phyloP scores from a whole-genome alignment of 2,113 vertebrate species.

The Odontophorus gujanensis region DNA sequence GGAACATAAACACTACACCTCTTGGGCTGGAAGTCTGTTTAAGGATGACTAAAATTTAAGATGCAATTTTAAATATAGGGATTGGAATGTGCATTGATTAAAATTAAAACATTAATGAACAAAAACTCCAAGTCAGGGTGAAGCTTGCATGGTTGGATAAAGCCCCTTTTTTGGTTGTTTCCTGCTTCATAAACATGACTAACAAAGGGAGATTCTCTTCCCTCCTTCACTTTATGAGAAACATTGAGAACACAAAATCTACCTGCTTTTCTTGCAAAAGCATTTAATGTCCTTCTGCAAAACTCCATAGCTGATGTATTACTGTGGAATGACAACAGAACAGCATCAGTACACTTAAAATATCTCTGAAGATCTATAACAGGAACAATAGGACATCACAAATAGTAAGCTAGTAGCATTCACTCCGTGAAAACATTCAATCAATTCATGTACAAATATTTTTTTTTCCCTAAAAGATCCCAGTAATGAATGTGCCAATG shows the following conservation, averaged over 20 bases:
- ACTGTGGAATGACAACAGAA: neutral
- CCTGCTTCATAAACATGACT: neutral
- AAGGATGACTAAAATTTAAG: neutral
- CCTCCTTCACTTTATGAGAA: neutral
- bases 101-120: neutral
- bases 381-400: neutral
- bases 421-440: neutral
- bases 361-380: neutral
- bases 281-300: constrained; percentile 16
- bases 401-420: neutral
- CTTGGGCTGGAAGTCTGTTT: neutral
- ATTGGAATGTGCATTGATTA: neutral
- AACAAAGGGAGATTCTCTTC: neutral
- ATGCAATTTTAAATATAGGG: neutral
- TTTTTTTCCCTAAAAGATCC: neutral
- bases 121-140: neutral
- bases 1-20: accelerated
- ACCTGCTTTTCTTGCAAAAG: constrained; percentile 34
- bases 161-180: neutral
- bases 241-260: constrained; percentile 49
- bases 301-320: constrained; percentile 11
- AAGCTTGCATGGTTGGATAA: neutral
- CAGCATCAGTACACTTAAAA: neutral
- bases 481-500: neutral
- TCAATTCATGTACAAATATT: neutral